These are phyloP conservation scores for Alcis repandata DNA, from an alignment of 2,888 invertebrate genomes.

Conservation along the genomic window DNA sequence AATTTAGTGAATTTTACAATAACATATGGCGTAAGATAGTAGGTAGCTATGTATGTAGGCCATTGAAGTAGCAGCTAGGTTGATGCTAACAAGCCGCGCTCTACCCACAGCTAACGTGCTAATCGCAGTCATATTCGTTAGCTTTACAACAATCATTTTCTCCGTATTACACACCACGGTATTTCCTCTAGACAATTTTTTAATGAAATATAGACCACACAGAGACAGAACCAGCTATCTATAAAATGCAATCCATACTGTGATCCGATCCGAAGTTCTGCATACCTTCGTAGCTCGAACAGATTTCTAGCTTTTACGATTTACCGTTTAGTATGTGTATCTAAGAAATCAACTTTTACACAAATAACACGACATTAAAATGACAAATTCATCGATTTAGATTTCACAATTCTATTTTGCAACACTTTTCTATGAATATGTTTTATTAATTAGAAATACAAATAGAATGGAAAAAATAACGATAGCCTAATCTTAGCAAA, in stretches of 20 bases:
- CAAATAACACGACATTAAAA: conserved; percentile 38
- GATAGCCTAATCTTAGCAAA: conserved; percentile 7
- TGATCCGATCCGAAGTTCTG: background rate
- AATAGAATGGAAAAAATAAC: conserved; percentile 10
- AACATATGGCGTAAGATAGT: background rate
- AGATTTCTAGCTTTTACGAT: background rate
- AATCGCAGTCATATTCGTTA: background rate
- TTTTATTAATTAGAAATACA: conserved; percentile 3
- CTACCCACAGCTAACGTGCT: background rate
- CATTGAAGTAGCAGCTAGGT: background rate
- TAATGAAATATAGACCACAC: background rate
- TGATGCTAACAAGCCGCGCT: conserved; percentile 7
- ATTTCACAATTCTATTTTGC: conserved; percentile 4
- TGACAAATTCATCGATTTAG: conserved; percentile 23
- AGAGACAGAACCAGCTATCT: background rate
- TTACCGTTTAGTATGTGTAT: background rate
- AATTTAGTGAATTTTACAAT: background rate
- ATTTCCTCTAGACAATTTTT: background rate
- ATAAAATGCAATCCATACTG: background rate
- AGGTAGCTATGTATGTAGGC: conserved; percentile 5
- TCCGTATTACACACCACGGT: background rate
- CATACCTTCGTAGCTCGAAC: background rate
- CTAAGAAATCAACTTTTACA: conserved; percentile 32
- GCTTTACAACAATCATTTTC: background rate
- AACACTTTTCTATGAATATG: too few species aligned